Evolutionary conservation across 2,888 invertebrate genomes (phyloP).

Genomic region (Parnassius orleans): DNA sequence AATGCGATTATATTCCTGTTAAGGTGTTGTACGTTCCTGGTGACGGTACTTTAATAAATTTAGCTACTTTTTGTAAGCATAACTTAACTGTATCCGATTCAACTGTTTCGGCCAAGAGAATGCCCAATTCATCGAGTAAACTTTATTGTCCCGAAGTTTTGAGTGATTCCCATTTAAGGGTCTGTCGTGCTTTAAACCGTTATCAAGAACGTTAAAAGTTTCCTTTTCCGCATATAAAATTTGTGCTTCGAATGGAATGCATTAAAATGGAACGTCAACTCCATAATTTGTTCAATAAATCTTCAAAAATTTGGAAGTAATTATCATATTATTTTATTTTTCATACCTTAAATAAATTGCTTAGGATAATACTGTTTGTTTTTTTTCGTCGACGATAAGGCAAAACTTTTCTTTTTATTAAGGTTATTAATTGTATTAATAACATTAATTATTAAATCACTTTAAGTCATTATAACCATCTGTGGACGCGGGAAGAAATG

Average conservation of each 20-base stretch:
- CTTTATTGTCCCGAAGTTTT: slow-evolving; percentile 23
- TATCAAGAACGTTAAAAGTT: slow-evolving; percentile 19
- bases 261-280: slow-evolving; percentile 3
- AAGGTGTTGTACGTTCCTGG: neutral
- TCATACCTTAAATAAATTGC: no score
- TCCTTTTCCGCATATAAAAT: slow-evolving; percentile 12
- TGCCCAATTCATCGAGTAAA: slow-evolving; percentile 20
- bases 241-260: neutral
- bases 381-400: neutral
- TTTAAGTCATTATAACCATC: slow-evolving; percentile 8
- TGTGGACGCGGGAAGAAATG: slow-evolving; percentile 16
- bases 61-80: slow-evolving; percentile 19
- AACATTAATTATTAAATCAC: slow-evolving; percentile 24
- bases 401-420: neutral
- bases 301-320: neutral
- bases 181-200: slow-evolving; percentile 20
- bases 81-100: slow-evolving; percentile 16
- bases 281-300: slow-evolving; percentile 16
- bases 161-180: slow-evolving; percentile 27
- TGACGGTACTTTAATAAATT: slow-evolving; percentile 10
- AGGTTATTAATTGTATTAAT: slow-evolving; percentile 14
- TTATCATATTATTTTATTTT: no score
- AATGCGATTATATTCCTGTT: no score
- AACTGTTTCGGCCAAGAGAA: slow-evolving; percentile 18
- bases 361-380: no score